Base-by-base conservation (phyloP, 2,888 invertebrate genomes). In the Hemicrepidius hirtus region DNA sequence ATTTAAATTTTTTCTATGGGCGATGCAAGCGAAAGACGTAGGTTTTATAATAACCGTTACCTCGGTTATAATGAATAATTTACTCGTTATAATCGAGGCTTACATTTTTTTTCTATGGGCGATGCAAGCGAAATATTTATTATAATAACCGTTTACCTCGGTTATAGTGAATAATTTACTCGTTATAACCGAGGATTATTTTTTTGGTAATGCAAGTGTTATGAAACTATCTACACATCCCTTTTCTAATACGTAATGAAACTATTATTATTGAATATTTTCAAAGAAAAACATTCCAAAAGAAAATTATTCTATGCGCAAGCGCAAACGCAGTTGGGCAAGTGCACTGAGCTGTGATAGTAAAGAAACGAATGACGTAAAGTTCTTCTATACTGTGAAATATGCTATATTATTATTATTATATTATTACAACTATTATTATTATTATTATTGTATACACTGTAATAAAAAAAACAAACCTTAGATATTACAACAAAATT, bases 351-450 rank as follows among this genome's bases (percentile, higher is more conserved):
- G 84, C 85, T 85, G 85, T 86, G 86, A 85, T 85, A 86, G 84
- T 82, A 81, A 79, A 82, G 81, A 82, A 85, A 85, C 85, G 85
- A 86, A 86, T 85, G 85, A 85, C 85, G 85, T 86, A 86, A 83
- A 80, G 74, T 79, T 72, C 69, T 73, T 73, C 64, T 69, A 50
- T 37, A 73, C 68, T 73, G 73, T 73, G 70, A 73, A 75, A 67
- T 66, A 60, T 55, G 71, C 70, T 62, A 72, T 64, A 55, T 55
- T 68, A 59, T 66, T 44, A 10, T 68, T 64, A 55, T 55, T 68
- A 59, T 66, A 57, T 16, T 68, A 62, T 40, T 68, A 68, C 37
- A 55, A 57, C 10, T 68, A 62, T 40, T 68, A 68, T 49, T 64
- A 68, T 41, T 41, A 55, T 24, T 63, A 69, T 41, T 41, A 69